Base-by-base conservation (phyloP, 1,140 invertebrate species). In the Drosophila pruinosa region DNA sequence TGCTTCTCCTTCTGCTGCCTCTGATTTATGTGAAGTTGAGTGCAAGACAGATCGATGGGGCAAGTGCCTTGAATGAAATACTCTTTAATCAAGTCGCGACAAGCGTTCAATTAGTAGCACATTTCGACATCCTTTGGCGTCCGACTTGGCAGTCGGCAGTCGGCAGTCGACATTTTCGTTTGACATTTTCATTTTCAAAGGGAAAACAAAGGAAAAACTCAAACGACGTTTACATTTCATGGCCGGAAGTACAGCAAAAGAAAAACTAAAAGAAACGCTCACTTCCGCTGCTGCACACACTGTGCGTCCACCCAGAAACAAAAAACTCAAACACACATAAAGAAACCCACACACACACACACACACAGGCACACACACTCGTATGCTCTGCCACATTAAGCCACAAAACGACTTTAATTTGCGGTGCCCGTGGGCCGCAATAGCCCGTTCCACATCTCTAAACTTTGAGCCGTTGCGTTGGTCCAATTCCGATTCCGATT, bases 371-470 rank as follows among this genome's bases (percentile, higher is more conserved):
- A 53, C 38, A 17, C 47, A 39, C 22, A 45, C 17, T 48, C 1
- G 21, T 7, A 57, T n/a, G 39, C 28, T 50, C 24, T 28, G 45
- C 12, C 45, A 65, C 57, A 78, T 82, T 82, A 75, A 88, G 68
- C 82, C 75, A 52, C 78, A 88, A 89, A 88, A 89, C 68, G 75
- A 89, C 72, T 88, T 88, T 88, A 89, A 88, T 88, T 82, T 88
- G 82, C 67, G 82, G 82, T 88, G 59, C 68, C 56, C 47, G 65
- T 22, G 34, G 61, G 28, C 28, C 53, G 2, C 31, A 19, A 24
- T 6, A 34, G 14, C 12, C 56, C 21, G 6, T 24, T 28, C 31
- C 70, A 53, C 28, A 69, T 54, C 39, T 63, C 6, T 7, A 57
- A 45, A 36, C 69, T 52, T 43, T 67, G 62, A 48, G 63, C 45